Conservation (phyloP, 1,140 invertebrate species). For the Nymphalis io region DNA sequence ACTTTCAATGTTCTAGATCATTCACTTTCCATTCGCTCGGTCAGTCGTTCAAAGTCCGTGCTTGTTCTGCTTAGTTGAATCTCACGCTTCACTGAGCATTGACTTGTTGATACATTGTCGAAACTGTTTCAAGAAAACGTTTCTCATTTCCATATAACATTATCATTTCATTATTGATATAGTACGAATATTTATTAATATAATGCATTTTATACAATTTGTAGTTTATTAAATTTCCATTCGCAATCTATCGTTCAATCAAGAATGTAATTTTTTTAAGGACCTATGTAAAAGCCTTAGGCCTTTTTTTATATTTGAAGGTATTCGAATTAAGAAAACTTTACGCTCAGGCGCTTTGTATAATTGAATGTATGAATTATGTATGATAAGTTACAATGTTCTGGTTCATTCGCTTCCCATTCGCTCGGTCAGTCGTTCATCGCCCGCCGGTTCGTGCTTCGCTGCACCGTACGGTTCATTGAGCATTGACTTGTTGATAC, state of each 20-base stretch:
- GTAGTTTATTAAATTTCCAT: too few relatives aligned
- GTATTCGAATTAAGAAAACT: too few relatives aligned
- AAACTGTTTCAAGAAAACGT: conserved; percentile 11
- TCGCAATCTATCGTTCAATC: too few relatives aligned
- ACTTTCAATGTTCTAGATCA: conserved; percentile 13
- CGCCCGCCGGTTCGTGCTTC: conserved; percentile 19
- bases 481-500: conserved; percentile 39
- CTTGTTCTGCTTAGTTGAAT: conserved; percentile 15
- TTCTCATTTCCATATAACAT: too few relatives aligned
- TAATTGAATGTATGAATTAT: background rate
- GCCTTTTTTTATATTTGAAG: too few relatives aligned
- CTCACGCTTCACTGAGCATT: conserved; percentile 25
- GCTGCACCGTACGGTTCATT: conserved; percentile 23
- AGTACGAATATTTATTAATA: too few relatives aligned
- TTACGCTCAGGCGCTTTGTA: background rate
- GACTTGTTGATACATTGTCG: conserved; percentile 38
- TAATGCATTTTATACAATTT: too few relatives aligned
- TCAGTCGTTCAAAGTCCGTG: conserved; percentile 28
- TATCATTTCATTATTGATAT: too few relatives aligned
- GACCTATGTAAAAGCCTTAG: too few relatives aligned
- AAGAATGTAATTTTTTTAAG: too few relatives aligned
- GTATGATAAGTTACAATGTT: conserved; percentile 7
- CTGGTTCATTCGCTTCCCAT: conserved; percentile 25
- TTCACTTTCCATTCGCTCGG: conserved; percentile 26
- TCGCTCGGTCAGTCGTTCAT: conserved; percentile 33